These are phyloP conservation scores for Cantharis rustica DNA, from an alignment of 2,888 invertebrate species.

Conservation along the genomic window DNA sequence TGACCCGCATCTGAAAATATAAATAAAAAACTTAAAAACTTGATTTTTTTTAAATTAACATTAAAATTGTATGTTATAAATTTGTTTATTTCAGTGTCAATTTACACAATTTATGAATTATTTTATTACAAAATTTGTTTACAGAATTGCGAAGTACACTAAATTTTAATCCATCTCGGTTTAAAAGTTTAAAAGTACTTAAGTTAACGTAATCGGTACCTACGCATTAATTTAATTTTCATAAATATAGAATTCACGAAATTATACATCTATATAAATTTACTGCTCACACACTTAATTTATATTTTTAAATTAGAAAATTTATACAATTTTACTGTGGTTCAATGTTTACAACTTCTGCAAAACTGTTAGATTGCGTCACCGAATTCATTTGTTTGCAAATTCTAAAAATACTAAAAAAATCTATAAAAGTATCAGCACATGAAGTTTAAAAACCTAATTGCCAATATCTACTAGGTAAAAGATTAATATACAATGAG, in stretches of 20 bases:
- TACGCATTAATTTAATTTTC: neutral
- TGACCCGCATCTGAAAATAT: constrained; percentile 24
- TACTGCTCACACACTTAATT: neutral
- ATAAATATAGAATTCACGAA: neutral
- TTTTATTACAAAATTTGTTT: neutral
- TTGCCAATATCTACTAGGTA: constrained; percentile 9
- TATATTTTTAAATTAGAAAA: neutral
- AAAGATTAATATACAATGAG: neutral
- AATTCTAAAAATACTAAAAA: constrained; percentile 17
- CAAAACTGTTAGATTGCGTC: neutral
- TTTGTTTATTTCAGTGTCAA: neutral
- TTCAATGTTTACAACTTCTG: neutral
- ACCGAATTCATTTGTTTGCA: constrained; percentile 16
- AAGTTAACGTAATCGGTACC: neutral
- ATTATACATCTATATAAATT: neutral
- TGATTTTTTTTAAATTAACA: neutral
- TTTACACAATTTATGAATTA: neutral
- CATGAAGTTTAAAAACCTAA: constrained; percentile 4
- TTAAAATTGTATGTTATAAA: neutral
- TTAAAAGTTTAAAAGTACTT: neutral
- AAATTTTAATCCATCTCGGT: neutral
- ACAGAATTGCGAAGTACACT: neutral
- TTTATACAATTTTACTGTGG: neutral
- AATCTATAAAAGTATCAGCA: constrained; percentile 20
- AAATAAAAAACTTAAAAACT: neutral